Base-by-base conservation (phyloP, 1,140 invertebrate genomes). In the Dysdera silvatica region DNA sequence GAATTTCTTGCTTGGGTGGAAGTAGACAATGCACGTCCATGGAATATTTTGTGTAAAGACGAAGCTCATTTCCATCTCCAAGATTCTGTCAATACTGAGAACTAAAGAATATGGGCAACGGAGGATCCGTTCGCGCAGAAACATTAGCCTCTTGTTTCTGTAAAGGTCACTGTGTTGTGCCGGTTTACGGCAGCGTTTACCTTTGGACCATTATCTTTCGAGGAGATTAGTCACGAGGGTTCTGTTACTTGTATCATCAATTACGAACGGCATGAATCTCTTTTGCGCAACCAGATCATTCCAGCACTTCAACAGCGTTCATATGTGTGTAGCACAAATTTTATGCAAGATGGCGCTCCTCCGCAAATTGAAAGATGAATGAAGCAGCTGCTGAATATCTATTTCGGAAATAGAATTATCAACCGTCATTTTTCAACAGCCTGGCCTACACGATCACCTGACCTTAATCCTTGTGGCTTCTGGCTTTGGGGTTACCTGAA, bases 201-300 rank as follows among this genome's bases (percentile, higher is more conserved):
- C 40, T 43, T 41, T 7, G 37, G 54, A 28, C 54, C 54, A 57
- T 57, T 40, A 14, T 41, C 24, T 57, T 57, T 57, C 54, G 35
- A 57, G 20, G 33, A 57, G 24, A 45, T 28, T n/a, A 23, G 52
- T 54, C 16, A 12, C 37, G n/a, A 18, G 8, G n/a, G 52, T 54
- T 33, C 52, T 37, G 52, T 54, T 54, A 54, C 28, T 33, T 33
- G 28, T 54, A 54, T 33, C 20, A 33, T 54, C 31, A 33, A 33
- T 33, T n/a, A 33, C 37, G 4, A 54, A 33, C 14, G 52, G 5
- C 37, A 33, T 54, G 52, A 32, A 33, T 5, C n/a, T n/a, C n/a
- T 10, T 54, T 54, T 54, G 20, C 8, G 52, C 31, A 54, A 54
- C 31, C 28, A 54, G 14, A 33, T 35, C 29, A 54, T 52, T 29